Evolutionary conservation across 2,888 invertebrate genomes (phyloP).

Genomic region (Epinotia demarniana): DNA sequence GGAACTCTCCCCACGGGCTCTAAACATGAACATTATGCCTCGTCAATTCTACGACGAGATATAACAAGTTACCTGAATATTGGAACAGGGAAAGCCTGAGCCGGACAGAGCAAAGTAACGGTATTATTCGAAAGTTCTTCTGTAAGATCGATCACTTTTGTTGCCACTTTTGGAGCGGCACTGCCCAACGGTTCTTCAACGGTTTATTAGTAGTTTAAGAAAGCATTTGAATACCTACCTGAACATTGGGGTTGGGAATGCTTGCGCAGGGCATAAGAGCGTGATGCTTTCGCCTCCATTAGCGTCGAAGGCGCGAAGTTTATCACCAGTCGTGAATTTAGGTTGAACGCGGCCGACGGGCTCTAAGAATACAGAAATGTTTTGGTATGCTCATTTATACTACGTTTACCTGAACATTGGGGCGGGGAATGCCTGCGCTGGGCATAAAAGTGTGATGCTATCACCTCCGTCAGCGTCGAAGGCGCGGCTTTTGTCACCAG

Average conservation of each 20-base stretch:
- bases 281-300: constrained; percentile 78
- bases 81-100: constrained; percentile 88
- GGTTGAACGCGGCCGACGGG: constrained; percentile 88
- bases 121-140: constrained; percentile 67
- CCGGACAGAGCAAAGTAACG: constrained; percentile 85
- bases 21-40: constrained; percentile 61
- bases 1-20: constrained; percentile 86
- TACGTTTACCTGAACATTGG: constrained; percentile 85
- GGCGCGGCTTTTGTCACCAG: constrained; percentile 86
- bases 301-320: constrained; percentile 87
- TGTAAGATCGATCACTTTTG: constrained; percentile 80
- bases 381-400: constrained; percentile 44
- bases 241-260: constrained; percentile 88
- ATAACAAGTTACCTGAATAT: constrained; percentile 85
- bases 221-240: constrained; percentile 83
- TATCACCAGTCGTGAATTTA: constrained; percentile 86
- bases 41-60: constrained; percentile 19
- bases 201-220: constrained; percentile 42
- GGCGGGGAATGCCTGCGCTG: constrained; percentile 91
- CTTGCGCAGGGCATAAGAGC: constrained; percentile 90
- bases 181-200: constrained; percentile 88
- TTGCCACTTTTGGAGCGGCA: constrained; percentile 87
- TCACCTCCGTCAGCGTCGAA: constrained; percentile 83
- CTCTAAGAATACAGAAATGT: constrained; percentile 75
- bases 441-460: constrained; percentile 86